Percentiles rank a stretch among this genome's conserved stretches.
These are phyloP conservation scores for Protonemura montana DNA, from an alignment of 2,888 invertebrate genomes.

Conservation along the genomic window DNA sequence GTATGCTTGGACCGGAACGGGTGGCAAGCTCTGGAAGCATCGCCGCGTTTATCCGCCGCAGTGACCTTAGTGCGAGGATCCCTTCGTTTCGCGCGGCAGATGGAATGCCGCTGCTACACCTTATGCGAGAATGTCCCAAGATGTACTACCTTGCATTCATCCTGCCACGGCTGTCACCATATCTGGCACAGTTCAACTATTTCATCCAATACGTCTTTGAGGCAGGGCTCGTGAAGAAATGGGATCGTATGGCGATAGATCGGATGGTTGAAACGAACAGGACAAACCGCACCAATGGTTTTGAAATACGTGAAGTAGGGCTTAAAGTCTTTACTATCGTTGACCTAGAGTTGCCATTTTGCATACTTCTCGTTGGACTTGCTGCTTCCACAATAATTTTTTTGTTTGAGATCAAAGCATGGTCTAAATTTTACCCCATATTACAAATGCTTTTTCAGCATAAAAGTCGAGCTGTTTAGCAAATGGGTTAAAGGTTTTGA, in stretches of 20 bases:
- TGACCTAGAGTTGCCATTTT: conserved; percentile 28
- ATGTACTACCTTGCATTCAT: conserved; percentile 60
- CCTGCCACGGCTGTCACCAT: conserved; percentile 59
- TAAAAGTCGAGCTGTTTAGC: background rate
- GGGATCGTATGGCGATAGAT: conserved; percentile 18
- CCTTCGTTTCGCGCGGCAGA: conserved; percentile 45
- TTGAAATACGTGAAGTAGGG: background rate
- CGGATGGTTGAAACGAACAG: background rate
- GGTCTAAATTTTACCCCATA: background rate
- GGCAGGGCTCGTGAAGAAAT: conserved; percentile 39
- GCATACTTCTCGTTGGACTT: background rate
- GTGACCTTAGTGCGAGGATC: background rate
- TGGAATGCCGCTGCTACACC: conserved; percentile 58
- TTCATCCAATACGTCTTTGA: conserved; percentile 21
- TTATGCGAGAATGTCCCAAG: conserved; percentile 60
- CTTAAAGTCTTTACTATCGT: background rate
- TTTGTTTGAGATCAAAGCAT: background rate
- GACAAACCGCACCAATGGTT: background rate
- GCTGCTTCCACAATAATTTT: background rate
- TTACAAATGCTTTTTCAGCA: too few species aligned
- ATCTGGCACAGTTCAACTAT: conserved; percentile 56
- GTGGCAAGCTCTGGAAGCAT: conserved; percentile 24
- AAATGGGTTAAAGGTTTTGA: background rate
- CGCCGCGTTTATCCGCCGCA: conserved; percentile 19
- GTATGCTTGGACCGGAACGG: background rate